Conservation (phyloP, 2,113 vertebrate genomes). For the Etheostoma spectabile region DNA sequence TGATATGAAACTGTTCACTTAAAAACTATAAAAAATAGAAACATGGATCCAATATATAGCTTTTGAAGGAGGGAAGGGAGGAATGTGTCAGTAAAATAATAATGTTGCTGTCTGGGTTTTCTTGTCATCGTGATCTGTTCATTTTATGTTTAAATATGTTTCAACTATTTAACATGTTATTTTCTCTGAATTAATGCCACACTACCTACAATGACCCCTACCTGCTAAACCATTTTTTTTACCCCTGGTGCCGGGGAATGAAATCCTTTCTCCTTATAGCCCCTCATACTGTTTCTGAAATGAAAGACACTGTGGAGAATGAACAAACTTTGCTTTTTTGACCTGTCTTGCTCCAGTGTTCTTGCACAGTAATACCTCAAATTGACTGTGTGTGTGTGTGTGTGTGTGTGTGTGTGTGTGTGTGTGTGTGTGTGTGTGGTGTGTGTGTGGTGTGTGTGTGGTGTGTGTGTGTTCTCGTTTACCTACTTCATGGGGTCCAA, state of each 20-base stretch:
- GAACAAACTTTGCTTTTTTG: neutral
- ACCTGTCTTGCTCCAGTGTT: too few relatives aligned
- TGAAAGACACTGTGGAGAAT: neutral
- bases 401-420: too few relatives aligned
- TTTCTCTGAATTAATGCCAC: slow-evolving; percentile 21
- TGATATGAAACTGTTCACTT: slow-evolving; percentile 11
- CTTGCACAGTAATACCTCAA: neutral
- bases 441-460: too few relatives aligned
- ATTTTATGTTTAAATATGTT: slow-evolving; percentile 17
- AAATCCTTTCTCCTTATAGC: neutral
- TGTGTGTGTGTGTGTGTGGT: too few relatives aligned
- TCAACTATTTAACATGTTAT: slow-evolving; percentile 29
- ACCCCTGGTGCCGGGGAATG: slow-evolving; percentile 6
- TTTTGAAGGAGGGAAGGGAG: neutral
- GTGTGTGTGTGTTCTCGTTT: too few relatives aligned
- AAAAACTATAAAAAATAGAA: neutral
- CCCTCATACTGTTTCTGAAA: neutral
- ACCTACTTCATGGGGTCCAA: too few relatives aligned
- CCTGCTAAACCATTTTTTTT: slow-evolving; percentile 19
- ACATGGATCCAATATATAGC: neutral
- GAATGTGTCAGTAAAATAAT: neutral
- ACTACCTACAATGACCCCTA: neutral
- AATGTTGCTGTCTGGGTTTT: slow-evolving; percentile 7
- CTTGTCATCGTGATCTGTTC: slow-evolving; percentile 10
- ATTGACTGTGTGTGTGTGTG: too few relatives aligned